These are phyloP conservation scores for Cochlearius cochlearius DNA, from an alignment of 2,113 vertebrate species.

Conservation along the genomic window DNA sequence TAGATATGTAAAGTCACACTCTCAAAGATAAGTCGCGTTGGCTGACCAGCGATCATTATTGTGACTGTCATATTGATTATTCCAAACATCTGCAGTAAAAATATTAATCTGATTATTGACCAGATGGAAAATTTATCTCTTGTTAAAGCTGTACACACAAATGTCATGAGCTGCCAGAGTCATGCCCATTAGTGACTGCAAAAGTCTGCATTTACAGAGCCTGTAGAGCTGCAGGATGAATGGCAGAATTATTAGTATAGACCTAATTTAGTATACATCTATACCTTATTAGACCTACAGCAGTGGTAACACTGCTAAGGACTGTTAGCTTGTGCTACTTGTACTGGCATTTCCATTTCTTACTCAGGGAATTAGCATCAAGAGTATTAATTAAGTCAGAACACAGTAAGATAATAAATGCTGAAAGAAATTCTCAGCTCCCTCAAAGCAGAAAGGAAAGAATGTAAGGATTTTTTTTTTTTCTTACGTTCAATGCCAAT, in stretches of 20 bases:
- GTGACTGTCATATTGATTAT: neutral
- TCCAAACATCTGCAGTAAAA: neutral
- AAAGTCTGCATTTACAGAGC: neutral
- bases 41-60: accelerated
- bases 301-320: neutral
- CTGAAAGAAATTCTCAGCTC: neutral
- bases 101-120: neutral
- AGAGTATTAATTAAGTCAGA: constrained; percentile 60
- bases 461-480: neutral
- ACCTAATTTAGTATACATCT: neutral
- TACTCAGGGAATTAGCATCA: neutral
- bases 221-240: neutral
- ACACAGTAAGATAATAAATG: neutral
- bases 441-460: neutral
- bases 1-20: neutral
- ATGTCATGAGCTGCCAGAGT: neutral
- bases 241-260: neutral
- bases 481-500: neutral
- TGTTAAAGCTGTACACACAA: neutral
- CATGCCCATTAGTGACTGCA: neutral
- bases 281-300: neutral
- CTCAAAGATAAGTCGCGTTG: neutral
- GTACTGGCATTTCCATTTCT: neutral
- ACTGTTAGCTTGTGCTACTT: constrained; percentile 13
- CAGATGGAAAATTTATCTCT: neutral